Evolutionary conservation across 2,797 vertebrate species (phyloP).

Genomic region (Tauraco hartlaubi): DNA sequence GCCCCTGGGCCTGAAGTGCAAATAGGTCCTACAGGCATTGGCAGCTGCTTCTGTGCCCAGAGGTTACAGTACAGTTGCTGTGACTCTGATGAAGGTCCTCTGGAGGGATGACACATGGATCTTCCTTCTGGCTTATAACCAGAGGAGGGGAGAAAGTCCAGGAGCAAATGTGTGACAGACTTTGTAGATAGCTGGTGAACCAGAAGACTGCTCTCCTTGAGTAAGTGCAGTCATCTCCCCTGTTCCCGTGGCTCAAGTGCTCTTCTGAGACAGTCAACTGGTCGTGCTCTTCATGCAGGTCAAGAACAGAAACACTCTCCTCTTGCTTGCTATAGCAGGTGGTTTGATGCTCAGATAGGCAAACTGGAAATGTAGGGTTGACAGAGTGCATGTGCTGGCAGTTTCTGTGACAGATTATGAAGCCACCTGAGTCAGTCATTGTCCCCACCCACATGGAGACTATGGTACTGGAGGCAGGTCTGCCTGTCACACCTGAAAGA

Average conservation of each 20-base stretch:
- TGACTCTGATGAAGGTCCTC: not conserved
- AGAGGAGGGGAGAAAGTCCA: not conserved
- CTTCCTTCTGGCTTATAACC: not conserved
- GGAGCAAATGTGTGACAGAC: not conserved
- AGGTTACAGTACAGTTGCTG: not conserved
- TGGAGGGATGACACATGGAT: not conserved
- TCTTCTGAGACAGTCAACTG: not conserved
- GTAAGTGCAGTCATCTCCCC: not conserved
- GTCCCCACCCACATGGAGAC: not conserved
- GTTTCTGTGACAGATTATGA: slow-evolving; percentile 10
- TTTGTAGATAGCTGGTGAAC: not conserved
- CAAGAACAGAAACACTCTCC: not conserved
- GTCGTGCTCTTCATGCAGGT: not conserved
- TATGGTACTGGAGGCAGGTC: slow-evolving; percentile 5
- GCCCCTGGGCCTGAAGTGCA: not conserved
- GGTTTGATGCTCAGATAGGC: not conserved
- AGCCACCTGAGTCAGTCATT: not conserved
- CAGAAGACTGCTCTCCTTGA: not conserved
- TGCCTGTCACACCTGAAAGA: slow-evolving; percentile 58
- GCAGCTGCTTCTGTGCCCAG: not conserved
- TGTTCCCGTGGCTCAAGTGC: not conserved
- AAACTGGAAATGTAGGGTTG: not conserved
- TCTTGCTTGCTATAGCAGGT: not conserved
- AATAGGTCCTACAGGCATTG: not conserved
- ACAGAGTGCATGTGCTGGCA: not conserved